A percentile compares a stretch with the other conserved stretches of the same genome.
phyloP scores from a whole-genome alignment of 2,113 vertebrate species.

The Balaeniceps rex region DNA sequence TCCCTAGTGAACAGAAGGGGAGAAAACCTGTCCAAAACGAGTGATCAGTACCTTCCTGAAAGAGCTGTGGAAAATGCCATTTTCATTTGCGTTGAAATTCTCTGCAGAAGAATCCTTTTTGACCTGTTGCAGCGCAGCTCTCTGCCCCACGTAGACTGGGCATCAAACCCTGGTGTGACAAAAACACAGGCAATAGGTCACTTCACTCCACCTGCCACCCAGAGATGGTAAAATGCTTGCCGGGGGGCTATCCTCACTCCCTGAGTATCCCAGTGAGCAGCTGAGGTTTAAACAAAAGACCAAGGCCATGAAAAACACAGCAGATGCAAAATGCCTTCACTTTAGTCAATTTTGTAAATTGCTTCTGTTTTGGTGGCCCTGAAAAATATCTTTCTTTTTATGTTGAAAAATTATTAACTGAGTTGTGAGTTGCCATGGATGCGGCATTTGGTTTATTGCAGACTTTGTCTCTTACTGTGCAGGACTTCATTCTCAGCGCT shows the following conservation, averaged over 20 bases:
- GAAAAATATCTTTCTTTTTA: not conserved
- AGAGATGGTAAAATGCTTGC: not conserved
- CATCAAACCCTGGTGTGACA: not conserved
- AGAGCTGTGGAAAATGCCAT: not conserved
- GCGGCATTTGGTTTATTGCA: not conserved
- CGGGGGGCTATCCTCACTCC: rapidly evolving
- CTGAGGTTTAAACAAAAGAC: not conserved
- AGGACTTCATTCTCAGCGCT: not conserved
- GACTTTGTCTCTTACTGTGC: not conserved
- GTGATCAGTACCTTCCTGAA: not conserved
- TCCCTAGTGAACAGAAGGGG: not conserved
- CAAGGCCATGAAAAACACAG: not conserved
- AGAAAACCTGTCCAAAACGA: not conserved
- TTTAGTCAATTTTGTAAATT: not conserved
- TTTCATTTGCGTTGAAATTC: not conserved
- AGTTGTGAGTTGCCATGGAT: slow-evolving; percentile 49
- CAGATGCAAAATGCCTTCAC: not conserved
- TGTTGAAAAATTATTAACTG: not conserved
- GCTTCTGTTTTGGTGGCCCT: not conserved
- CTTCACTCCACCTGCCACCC: not conserved
- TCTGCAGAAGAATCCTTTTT: not conserved
- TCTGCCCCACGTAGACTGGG: rapidly evolving
- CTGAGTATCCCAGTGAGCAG: not conserved
- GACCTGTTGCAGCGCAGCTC: not conserved
- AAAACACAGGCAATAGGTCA: not conserved